Evolutionary conservation across 2,113 vertebrate species (phyloP).

Genomic region (Atrichornis clamosus): DNA sequence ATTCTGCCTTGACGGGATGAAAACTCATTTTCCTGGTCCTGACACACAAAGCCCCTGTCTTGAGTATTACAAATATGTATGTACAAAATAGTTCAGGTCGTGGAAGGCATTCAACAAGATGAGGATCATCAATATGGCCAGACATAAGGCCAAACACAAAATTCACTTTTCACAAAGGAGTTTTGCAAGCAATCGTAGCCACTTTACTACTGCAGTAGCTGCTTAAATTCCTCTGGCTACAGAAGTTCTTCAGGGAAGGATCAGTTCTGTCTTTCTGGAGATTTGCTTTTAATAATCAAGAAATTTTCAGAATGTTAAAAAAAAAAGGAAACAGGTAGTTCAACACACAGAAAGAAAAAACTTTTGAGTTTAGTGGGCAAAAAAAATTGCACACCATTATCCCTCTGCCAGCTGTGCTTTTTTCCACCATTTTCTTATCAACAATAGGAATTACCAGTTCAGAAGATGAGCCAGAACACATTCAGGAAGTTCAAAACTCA

Average conservation of each 20-base stretch:
- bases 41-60: background rate
- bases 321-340: background rate
- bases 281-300: background rate
- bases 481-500: background rate
- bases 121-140: background rate
- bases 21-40: background rate
- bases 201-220: background rate
- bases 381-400: background rate
- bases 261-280: background rate
- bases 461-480: background rate
- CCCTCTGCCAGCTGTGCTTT: background rate
- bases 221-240: background rate
- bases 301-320: background rate
- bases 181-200: background rate
- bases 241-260: background rate
- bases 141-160: background rate
- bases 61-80: background rate
- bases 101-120: background rate
- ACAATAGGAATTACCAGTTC: background rate
- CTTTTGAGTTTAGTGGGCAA: fast-evolving
- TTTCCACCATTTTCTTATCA: background rate
- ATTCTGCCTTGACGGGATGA: background rate
- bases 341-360: background rate
- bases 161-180: background rate
- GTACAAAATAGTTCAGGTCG: background rate